Base-by-base conservation (phyloP, 2,113 vertebrate genomes). In the Semnornis frantzii region DNA sequence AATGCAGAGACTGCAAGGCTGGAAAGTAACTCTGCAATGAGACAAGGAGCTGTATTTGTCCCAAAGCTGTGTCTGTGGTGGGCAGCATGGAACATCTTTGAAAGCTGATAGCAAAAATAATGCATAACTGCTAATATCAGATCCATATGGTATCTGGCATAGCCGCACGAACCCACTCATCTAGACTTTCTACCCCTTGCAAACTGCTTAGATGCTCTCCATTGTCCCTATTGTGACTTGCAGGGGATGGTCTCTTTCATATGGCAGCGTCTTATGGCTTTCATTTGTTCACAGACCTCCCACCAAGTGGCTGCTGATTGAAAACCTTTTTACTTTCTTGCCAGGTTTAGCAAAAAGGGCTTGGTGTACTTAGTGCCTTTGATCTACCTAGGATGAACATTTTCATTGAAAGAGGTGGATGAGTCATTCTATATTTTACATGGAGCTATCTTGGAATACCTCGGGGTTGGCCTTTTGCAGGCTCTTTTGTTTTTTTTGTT, bases 201-300 rank as follows among this genome's bases (percentile, higher is more conserved):
- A 59, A 78, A 81, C 44, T 20, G 64, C 81, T 85, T 52, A 55
- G 85, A 63, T 87, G 52, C 12, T 62, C n/a, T 76, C 68, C 77
- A 7, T 88, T 62, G 87, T 95, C 80, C 82, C 94, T 58, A 48
- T 96, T 95, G 94, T 96, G 94, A 87, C 28, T 90, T 93, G 92
- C 63, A 96, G 85, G 80, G 88, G 90, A 96, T 79, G 87, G 85
- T 20, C 80, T 86, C 94, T 94, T 78, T 90, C 85, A 28, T 81
- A 86, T 65, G 62, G 70, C 85, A 94, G 85, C 65, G 4, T 94
- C 85, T 96, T 91, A 78, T 86, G 93, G 95, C 93, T 95, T 96
- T 96, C 95, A 82, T 97, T 96, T 95, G 93, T 92, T 92, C 93
- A 23, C 88, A 88, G 96, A 97, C 96, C 96, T 97, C 96, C 96